These are phyloP conservation scores for Prenolepis imparis DNA, from an alignment of 2,888 invertebrate species.

Conservation along the genomic window DNA sequence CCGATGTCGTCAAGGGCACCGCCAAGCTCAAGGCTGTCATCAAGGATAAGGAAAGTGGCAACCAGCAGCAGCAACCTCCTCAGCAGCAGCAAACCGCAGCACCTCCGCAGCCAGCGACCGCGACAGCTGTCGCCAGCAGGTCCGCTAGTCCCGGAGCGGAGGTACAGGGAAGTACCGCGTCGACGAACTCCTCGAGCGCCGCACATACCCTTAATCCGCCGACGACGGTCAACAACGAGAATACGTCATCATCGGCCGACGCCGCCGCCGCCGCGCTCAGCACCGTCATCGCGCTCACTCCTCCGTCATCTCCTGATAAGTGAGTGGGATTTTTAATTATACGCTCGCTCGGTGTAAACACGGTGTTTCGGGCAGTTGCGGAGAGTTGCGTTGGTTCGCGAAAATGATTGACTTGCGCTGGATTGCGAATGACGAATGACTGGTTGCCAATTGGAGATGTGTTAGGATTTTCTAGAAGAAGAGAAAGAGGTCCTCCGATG, in stretches of 20 bases:
- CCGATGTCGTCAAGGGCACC: constrained; percentile 93
- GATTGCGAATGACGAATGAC: not conserved
- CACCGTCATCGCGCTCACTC: constrained; percentile 87
- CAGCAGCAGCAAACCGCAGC: constrained; percentile 71
- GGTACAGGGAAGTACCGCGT: constrained; percentile 66
- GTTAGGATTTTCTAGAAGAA: constrained; percentile 16
- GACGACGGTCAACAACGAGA: constrained; percentile 80
- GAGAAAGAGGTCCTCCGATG: not conserved
- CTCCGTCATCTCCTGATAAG: constrained; percentile 89
- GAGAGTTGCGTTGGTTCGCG: constrained; percentile 44
- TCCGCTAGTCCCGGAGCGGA: constrained; percentile 81
- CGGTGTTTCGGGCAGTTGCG: constrained; percentile 51
- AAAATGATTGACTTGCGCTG: not conserved
- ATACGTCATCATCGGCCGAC: constrained; percentile 83
- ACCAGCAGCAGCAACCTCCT: constrained; percentile 37
- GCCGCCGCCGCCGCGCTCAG: constrained; percentile 82
- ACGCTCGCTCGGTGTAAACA: constrained; percentile 48
- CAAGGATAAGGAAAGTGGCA: constrained; percentile 81
- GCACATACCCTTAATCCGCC: constrained; percentile 79
- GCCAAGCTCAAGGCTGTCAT: constrained; percentile 88
- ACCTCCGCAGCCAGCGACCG: not conserved
- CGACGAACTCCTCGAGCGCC: constrained; percentile 76
- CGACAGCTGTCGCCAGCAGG: constrained; percentile 80
- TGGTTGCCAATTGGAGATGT: constrained; percentile 31
- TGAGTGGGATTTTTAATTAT: constrained; percentile 85